phyloP scores from a whole-genome alignment of 2,797 vertebrate genomes.

The Tragopan temminckii region DNA sequence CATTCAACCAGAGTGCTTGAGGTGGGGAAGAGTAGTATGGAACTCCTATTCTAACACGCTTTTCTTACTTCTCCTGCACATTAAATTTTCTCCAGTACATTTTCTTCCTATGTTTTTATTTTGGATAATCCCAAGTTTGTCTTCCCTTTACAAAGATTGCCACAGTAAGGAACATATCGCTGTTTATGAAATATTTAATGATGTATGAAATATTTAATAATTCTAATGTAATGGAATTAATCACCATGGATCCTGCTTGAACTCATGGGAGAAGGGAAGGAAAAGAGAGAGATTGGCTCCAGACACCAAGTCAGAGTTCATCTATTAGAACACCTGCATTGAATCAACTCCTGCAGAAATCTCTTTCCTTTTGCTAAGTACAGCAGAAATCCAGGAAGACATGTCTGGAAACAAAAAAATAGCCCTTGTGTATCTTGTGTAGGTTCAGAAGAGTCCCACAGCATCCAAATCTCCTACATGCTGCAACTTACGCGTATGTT shows the following conservation, averaged over 20 bases:
- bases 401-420: neutral
- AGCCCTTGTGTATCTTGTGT: neutral
- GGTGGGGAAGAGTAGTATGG: neutral
- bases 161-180: neutral
- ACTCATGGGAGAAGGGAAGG: neutral
- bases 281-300: neutral
- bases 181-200: neutral
- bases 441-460: neutral
- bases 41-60: neutral
- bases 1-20: neutral
- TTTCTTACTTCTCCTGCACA: neutral
- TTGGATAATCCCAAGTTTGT: neutral
- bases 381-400: neutral
- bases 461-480: neutral
- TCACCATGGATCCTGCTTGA: neutral
- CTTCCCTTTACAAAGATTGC: neutral
- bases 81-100: neutral
- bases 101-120: neutral
- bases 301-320: neutral
- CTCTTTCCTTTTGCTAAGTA: neutral
- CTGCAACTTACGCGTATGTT: neutral
- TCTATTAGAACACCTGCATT: neutral
- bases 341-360: neutral
- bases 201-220: neutral
- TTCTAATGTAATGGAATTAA: neutral